phyloP scores from a whole-genome alignment of 2,797 vertebrate genomes.

The Poliocrania exsul region DNA sequence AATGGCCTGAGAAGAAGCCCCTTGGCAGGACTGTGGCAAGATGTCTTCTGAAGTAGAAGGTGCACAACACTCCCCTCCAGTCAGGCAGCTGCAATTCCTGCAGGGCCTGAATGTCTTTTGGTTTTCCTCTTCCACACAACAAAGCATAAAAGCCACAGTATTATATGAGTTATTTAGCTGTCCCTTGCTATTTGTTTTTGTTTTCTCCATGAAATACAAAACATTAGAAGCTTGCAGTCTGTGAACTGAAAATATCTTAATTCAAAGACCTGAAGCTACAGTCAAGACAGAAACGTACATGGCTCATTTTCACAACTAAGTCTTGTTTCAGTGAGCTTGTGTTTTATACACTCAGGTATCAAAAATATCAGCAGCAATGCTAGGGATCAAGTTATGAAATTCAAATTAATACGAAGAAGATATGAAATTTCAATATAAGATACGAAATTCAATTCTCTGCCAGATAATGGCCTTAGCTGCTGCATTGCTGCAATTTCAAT shows the following conservation, averaged over 20 bases:
- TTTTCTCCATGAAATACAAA: background rate
- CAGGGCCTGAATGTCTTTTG: background rate
- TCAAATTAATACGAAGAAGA: background rate
- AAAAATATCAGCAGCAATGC: background rate
- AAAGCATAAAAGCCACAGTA: background rate
- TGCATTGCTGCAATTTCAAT: background rate
- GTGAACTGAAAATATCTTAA: conserved; percentile 33
- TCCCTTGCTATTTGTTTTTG: conserved; percentile 3
- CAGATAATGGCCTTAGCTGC: background rate
- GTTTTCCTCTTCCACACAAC: background rate
- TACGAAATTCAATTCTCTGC: background rate
- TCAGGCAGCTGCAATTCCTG: background rate
- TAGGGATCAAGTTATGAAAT: background rate
- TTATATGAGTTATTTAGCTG: background rate
- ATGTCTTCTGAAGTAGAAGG: background rate
- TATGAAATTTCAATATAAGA: background rate
- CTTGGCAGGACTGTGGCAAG: background rate
- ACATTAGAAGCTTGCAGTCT: background rate
- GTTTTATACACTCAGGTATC: background rate
- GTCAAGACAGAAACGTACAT: conserved; percentile 5
- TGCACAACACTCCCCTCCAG: background rate
- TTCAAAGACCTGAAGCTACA: conserved; percentile 18
- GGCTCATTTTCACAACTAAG: background rate
- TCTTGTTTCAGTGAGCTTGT: background rate
- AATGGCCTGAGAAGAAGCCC: background rate